phyloP scores from a whole-genome alignment of 2,888 invertebrate species.

The Chesias legatella region DNA sequence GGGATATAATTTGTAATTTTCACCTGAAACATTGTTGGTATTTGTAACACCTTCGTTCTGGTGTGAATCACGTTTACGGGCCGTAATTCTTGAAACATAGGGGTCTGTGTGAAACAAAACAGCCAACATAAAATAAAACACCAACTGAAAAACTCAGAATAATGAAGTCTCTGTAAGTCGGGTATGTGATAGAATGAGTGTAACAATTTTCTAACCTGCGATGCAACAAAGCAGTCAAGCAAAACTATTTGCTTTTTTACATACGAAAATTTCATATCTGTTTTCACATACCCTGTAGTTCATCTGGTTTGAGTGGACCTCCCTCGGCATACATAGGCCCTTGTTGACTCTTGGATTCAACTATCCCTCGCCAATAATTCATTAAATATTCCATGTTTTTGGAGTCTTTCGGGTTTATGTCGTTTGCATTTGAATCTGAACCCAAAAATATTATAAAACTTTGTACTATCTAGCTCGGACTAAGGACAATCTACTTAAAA shows the following conservation, averaged over 20 bases:
- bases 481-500: neutral
- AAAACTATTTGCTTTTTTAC: constrained; percentile 53
- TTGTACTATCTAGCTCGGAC: neutral
- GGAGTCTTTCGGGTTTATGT: constrained; percentile 43
- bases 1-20: constrained; percentile 71
- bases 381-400: constrained; percentile 69
- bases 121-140: constrained; percentile 44
- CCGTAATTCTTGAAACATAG: constrained; percentile 36
- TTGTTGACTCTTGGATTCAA: constrained; percentile 55
- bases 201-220: constrained; percentile 51
- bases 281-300: constrained; percentile 55
- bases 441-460: constrained; percentile 12
- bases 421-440: constrained; percentile 35
- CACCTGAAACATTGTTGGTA: constrained; percentile 77
- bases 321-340: constrained; percentile 67
- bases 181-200: constrained; percentile 45
- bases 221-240: constrained; percentile 61
- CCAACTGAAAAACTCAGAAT: constrained; percentile 41
- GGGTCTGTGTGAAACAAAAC: constrained; percentile 46
- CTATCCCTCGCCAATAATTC: constrained; percentile 63
- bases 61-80: constrained; percentile 40
- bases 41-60: constrained; percentile 55
- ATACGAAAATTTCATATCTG: constrained; percentile 28
- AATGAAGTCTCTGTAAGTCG: constrained; percentile 39
- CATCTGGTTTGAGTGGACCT: constrained; percentile 63